Evolutionary conservation across 2,888 invertebrate species (phyloP).

Genomic region (Malacosoma neustria): DNA sequence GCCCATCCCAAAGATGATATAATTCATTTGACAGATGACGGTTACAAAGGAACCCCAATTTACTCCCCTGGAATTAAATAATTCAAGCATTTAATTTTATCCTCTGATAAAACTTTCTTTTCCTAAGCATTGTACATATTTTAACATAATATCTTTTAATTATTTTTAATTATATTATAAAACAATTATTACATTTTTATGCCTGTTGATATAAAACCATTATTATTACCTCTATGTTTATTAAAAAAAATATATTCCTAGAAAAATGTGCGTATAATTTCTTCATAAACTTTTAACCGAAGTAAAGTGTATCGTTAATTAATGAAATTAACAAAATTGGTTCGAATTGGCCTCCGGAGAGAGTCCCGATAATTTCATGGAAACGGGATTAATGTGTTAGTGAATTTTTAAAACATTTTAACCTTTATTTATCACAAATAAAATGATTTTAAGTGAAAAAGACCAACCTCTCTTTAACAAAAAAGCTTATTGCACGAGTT

Average conservation of each 20-base stretch:
- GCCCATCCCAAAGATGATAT: slow-evolving; percentile 38
- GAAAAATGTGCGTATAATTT: slow-evolving; percentile 6
- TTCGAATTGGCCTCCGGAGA: slow-evolving; percentile 33
- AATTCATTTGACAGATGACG: slow-evolving; percentile 50
- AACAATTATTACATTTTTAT: no score
- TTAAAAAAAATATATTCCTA: no score
- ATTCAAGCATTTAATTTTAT: slow-evolving; percentile 35
- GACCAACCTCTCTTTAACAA: not conserved
- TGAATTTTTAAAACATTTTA: no score
- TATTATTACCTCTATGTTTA: no score
- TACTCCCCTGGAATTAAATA: slow-evolving; percentile 33
- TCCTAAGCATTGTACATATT: not conserved
- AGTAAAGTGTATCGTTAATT: slow-evolving; percentile 43
- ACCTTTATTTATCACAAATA: no score
- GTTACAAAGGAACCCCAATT: slow-evolving; percentile 36
- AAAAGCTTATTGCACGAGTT: slow-evolving; percentile 39
- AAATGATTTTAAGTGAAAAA: no score
- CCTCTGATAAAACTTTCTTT: slow-evolving; percentile 21
- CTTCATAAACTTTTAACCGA: slow-evolving; percentile 26
- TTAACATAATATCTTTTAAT: no score
- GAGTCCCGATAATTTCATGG: no score
- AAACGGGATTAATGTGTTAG: no score
- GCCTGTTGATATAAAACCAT: no score
- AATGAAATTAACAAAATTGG: slow-evolving; percentile 48
- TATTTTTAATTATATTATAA: no score